A percentile compares a stretch with the other conserved stretches of the same genome.
Evolutionary conservation across 2,797 vertebrate species (phyloP).

Genomic region (Champsocephalus esox): DNA sequence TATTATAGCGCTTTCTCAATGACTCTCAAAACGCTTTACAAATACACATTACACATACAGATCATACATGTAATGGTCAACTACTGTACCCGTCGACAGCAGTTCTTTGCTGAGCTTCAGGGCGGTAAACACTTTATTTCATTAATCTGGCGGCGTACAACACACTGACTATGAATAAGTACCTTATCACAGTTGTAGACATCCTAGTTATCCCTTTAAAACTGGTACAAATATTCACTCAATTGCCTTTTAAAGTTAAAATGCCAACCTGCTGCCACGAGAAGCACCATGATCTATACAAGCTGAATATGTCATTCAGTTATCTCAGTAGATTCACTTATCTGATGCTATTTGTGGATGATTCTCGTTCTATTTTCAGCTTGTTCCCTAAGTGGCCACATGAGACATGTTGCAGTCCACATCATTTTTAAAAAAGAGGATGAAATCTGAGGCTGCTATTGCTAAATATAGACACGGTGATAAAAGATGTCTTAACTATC

Average conservation of each 20-base stretch:
- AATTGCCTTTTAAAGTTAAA: constrained; percentile 11
- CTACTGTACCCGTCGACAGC: too few relatives aligned
- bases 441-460: constrained; percentile 41
- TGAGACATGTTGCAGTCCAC: constrained; percentile 53
- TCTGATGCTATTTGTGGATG: constrained; percentile 47
- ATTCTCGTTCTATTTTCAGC: constrained; percentile 68
- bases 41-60: too few relatives aligned
- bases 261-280: constrained; percentile 12
- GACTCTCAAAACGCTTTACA: too few relatives aligned
- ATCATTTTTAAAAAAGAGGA: constrained; percentile 44
- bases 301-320: constrained; percentile 26
- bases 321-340: constrained; percentile 39
- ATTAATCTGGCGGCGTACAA: too few relatives aligned
- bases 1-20: too few relatives aligned
- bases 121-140: too few relatives aligned
- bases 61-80: too few relatives aligned
- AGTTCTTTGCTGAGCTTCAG: too few relatives aligned
- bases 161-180: too few relatives aligned
- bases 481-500: constrained; percentile 38
- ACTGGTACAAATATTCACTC: neutral
- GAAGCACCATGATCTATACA: constrained; percentile 4
- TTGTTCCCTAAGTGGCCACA: constrained; percentile 41
- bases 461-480: constrained; percentile 58
- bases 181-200: too few relatives aligned
- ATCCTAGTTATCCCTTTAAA: neutral